A percentile compares a stretch with the other conserved stretches of the same genome.
Evolutionary conservation across 2,797 vertebrate genomes (phyloP).

Genomic region (Macropodus opercularis): DNA sequence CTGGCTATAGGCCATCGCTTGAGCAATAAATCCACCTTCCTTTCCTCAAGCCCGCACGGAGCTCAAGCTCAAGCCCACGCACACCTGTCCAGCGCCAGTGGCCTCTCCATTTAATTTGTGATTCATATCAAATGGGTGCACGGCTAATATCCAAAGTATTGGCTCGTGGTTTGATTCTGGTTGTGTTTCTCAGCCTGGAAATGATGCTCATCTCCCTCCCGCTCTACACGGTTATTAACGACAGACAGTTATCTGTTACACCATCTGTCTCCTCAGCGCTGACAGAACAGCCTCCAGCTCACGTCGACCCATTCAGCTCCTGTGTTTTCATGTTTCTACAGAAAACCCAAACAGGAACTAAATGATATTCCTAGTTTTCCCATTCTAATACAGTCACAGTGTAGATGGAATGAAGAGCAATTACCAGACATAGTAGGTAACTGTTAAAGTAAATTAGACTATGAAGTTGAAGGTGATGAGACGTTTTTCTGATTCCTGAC

Average conservation of each 20-base stretch:
- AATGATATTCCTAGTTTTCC: too few relatives aligned
- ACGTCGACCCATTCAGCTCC: conserved; percentile 1
- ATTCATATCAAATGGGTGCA: conserved; percentile 41
- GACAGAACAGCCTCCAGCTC: conserved; percentile 7
- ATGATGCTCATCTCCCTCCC: conserved; percentile 1
- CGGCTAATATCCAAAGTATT: conserved; percentile 32
- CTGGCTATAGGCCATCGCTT: conserved; percentile 26
- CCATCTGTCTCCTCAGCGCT: conserved; percentile 16
- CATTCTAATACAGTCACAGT: too few relatives aligned
- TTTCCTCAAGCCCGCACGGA: conserved; percentile 20
- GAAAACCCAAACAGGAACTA: conserved; percentile 7
- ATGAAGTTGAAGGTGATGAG: too few relatives aligned
- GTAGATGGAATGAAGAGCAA: too few relatives aligned
- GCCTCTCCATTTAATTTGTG: conserved; percentile 29
- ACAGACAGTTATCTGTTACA: conserved; percentile 10
- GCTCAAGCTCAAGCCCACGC: conserved; percentile 45
- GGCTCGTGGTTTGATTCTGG: conserved; percentile 20
- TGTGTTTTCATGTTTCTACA: neutral
- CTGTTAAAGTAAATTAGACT: too few relatives aligned
- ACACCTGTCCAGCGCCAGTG: conserved; percentile 64
- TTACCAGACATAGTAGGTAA: too few relatives aligned
- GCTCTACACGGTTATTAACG: conserved; percentile 11
- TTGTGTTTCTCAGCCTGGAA: conserved; percentile 20
- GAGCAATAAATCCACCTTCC: conserved; percentile 27
- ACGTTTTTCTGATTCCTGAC: neutral